Percentiles rank a stretch among this genome's conserved stretches.
These are phyloP conservation scores for Pachliopta kotzebuea DNA, from an alignment of 2,888 invertebrate species.

Conservation along the genomic window DNA sequence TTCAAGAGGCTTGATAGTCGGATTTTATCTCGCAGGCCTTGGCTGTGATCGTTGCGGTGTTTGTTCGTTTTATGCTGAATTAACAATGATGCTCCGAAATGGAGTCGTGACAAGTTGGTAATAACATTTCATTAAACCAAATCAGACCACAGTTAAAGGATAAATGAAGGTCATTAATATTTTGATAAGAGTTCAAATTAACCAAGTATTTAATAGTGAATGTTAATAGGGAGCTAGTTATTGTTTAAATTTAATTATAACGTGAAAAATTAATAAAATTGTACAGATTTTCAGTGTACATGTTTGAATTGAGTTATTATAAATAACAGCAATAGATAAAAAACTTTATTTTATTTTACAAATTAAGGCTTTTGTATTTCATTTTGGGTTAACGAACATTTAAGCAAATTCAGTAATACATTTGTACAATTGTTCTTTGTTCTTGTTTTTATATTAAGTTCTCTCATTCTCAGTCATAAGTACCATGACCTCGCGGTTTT, in stretches of 20 bases:
- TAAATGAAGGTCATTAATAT: conserved; percentile 18
- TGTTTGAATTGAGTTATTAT: too few species aligned
- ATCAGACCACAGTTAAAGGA: conserved; percentile 11
- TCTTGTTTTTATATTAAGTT: conserved; percentile 48
- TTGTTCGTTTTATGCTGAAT: conserved; percentile 31
- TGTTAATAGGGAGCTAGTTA: too few species aligned
- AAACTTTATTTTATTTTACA: too few species aligned
- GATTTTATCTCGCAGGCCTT: conserved; percentile 30
- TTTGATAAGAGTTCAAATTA: neutral
- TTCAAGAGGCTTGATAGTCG: conserved; percentile 58
- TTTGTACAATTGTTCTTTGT: conserved; percentile 51
- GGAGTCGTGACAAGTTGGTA: conserved; percentile 29
- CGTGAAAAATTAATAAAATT: too few species aligned
- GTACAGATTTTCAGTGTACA: too few species aligned
- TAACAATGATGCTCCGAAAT: conserved; percentile 30
- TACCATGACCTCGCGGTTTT: conserved; percentile 66
- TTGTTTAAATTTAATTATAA: too few species aligned
- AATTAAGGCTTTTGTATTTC: too few species aligned
- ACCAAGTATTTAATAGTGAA: too few species aligned
- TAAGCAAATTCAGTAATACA: conserved; percentile 24
- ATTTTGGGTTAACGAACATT: conserved; percentile 9
- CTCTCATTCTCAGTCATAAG: conserved; percentile 58
- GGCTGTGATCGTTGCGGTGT: conserved; percentile 23
- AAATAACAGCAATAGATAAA: too few species aligned
- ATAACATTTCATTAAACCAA: conserved; percentile 16